These are phyloP conservation scores for Diadophis punctatus DNA, from an alignment of 2,113 vertebrate species.

Conservation along the genomic window DNA sequence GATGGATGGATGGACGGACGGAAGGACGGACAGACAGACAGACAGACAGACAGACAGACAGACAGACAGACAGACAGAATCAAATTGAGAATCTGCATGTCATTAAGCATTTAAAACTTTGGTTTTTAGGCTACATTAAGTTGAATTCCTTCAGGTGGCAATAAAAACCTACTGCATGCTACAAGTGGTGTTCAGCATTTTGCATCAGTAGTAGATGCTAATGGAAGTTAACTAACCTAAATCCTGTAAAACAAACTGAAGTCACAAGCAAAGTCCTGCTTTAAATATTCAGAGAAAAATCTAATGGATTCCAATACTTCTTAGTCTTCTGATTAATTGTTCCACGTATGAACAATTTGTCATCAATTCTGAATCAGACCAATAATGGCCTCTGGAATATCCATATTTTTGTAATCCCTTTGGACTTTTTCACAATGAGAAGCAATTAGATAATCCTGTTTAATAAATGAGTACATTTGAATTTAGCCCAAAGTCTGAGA, in stretches of 20 bases:
- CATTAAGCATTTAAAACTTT: background rate
- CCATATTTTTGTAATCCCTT: background rate
- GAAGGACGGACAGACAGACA: too few species aligned
- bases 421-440: background rate
- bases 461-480: background rate
- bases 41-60: background rate
- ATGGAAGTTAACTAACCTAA: background rate
- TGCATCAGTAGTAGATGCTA: background rate
- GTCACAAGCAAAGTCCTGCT: background rate
- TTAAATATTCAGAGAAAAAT: background rate
- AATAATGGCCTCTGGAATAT: background rate
- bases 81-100: background rate
- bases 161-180: background rate
- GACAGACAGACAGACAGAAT: background rate
- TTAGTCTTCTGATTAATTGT: background rate
- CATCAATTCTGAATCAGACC: background rate
- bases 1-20: background rate
- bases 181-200: background rate
- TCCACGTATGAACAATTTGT: background rate
- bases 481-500: background rate
- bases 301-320: background rate
- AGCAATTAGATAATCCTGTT: background rate
- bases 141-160: background rate
- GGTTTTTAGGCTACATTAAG: background rate
- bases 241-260: background rate